phyloP scores from a whole-genome alignment of 2,113 vertebrate genomes.

The Macheiramphus alcinus region DNA sequence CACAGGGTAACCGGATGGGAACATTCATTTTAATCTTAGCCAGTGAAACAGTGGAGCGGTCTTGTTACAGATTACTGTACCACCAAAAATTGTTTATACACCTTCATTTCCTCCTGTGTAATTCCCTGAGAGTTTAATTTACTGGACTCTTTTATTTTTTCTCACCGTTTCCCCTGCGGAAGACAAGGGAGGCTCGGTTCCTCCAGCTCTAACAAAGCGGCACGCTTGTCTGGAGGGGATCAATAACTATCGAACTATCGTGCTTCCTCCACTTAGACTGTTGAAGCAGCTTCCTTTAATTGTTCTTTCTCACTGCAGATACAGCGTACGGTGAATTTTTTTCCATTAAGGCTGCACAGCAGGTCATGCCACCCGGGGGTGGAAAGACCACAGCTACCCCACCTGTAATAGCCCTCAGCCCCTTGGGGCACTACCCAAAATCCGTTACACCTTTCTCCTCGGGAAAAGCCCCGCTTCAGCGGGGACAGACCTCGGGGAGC shows the following conservation, averaged over 20 bases:
- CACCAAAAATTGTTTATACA: not conserved
- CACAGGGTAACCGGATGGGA: rapidly evolving
- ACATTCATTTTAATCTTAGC: not conserved
- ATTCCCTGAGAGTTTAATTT: not conserved
- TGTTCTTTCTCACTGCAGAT: constrained; percentile 9
- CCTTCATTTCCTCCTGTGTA: not conserved
- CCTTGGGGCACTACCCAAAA: not conserved
- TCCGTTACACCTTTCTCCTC: rapidly evolving
- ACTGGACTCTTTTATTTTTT: not conserved
- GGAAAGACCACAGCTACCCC: not conserved
- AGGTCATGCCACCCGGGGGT: not conserved
- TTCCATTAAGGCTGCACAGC: not conserved
- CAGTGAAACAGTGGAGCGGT: not conserved
- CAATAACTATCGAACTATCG: not conserved
- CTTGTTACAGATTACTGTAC: not conserved
- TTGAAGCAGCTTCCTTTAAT: not conserved
- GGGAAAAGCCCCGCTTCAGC: rapidly evolving
- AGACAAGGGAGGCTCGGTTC: not conserved
- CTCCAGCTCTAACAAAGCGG: not conserved
- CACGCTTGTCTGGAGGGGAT: not conserved
- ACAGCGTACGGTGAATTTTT: not conserved
- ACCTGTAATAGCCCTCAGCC: not conserved
- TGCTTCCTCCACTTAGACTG: not conserved
- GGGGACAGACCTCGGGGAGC: rapidly evolving
- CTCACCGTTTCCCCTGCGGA: not conserved